Conservation (phyloP, 2,888 invertebrate genomes). For the Drosophila paranaensis region DNA sequence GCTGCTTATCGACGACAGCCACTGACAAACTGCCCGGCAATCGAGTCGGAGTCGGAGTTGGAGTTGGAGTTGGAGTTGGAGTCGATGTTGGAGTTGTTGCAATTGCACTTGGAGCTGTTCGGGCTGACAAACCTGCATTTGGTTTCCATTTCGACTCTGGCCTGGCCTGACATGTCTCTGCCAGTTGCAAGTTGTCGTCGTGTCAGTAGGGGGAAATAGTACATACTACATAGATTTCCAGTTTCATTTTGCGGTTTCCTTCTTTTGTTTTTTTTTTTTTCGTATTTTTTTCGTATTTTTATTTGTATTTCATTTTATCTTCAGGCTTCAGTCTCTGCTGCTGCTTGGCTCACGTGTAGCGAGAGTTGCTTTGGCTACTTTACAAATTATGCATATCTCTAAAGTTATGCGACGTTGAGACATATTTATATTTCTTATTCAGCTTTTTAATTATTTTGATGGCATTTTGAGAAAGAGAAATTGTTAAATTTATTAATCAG, state of each 20-base stretch:
- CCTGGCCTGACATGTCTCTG: slow-evolving; percentile 72
- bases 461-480: slow-evolving; percentile 1
- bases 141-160: slow-evolving; percentile 57
- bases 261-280: neutral
- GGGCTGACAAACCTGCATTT: slow-evolving; percentile 66
- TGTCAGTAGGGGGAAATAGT: slow-evolving; percentile 54
- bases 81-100: slow-evolving; percentile 20
- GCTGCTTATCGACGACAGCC: slow-evolving; percentile 71
- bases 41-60: slow-evolving; percentile 5
- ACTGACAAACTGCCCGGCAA: slow-evolving; percentile 66
- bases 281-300: slow-evolving; percentile 6
- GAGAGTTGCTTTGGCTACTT: slow-evolving; percentile 28
- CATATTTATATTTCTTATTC: neutral
- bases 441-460: slow-evolving; percentile 1
- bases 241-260: slow-evolving; percentile 43
- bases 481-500: neutral
- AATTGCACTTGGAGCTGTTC: slow-evolving; percentile 56
- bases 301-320: slow-evolving; percentile 8
- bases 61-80: slow-evolving; percentile 9
- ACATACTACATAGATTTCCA: slow-evolving; percentile 36
- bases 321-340: neutral
- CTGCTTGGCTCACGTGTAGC: slow-evolving; percentile 13
- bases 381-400: slow-evolving; percentile 4
- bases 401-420: neutral
- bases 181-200: slow-evolving; percentile 64